Base-by-base conservation (phyloP, 2,113 vertebrate species). In the Cryptoleucopteryx plumbea region DNA sequence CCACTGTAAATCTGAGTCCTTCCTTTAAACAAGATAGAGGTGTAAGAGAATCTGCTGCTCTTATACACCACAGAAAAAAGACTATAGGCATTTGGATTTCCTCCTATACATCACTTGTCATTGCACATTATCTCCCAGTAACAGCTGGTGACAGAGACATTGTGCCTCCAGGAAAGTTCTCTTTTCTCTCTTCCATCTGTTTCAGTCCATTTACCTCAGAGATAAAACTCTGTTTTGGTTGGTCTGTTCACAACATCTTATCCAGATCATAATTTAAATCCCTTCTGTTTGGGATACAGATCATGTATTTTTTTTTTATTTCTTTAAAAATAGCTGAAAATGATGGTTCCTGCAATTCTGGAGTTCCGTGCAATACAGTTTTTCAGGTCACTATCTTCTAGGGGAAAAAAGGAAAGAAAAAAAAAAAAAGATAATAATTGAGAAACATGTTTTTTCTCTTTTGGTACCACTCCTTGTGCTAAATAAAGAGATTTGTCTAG, bases 131-230 rank as follows among this genome's bases (percentile, higher is more conserved):
- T 98, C 96, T 97, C 73, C 66, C 70, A 70, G 68, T 70, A 97
- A 92, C 98, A 98, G 97, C 98, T 98, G 98, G 96, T 93, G 92
- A 97, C 94, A 45, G 52, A 97, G 90, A 81, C 86, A 82, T 83
- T 56, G 47, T 50, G 92, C 97, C 94, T 98, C 75, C 58, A 97
- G 96, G 92, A 97, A 94, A 91, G 68, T 96, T 91, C 75, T 93
- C 89, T 93, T 85, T 80, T 52, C 88, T 48, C 61, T 65, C 73
- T 95, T 95, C 97, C 94, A 96, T 98, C 96, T 97, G 96, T 96
- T 98, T 98, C 95, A 97, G 91, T 70, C 80, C 90, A 97, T 98
- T 98, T 98, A 94, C 91, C 84, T 94, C 83, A 52, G 85, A 97
- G 95, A 97, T 95, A 97, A 97, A 98, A 94, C 55, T 42, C 43